A percentile compares a stretch with the other conserved stretches of the same genome.
Conservation (phyloP, 2,797 vertebrate species). For the Arnoldichthys spilopterus region DNA sequence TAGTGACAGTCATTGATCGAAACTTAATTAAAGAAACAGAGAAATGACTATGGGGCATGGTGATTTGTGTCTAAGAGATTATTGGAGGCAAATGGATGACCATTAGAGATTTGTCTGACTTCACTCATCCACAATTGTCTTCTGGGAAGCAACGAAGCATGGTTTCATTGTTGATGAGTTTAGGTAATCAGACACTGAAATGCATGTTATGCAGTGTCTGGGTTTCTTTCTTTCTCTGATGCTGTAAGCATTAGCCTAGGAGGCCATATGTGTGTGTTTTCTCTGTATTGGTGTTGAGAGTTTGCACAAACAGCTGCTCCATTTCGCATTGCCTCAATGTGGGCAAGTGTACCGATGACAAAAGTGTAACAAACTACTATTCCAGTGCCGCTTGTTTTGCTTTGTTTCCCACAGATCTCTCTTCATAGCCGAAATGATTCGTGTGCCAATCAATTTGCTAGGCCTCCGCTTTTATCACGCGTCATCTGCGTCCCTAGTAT, state of each 20-base stretch:
- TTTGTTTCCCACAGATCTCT: conserved; percentile 5
- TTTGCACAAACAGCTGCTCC: not conserved
- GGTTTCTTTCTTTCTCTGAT: not conserved
- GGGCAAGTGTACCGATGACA: not conserved
- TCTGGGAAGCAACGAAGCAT: not conserved
- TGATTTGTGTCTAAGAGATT: conserved; percentile 48
- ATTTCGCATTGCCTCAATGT: not conserved
- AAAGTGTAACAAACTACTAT: not conserved
- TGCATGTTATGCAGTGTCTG: not conserved
- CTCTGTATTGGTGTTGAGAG: not conserved
- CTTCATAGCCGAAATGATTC: conserved; percentile 21
- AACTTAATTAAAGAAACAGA: conserved; percentile 68
- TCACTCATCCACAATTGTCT: conserved; percentile 24
- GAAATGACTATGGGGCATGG: conserved; percentile 33
- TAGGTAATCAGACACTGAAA: conserved; percentile 1
- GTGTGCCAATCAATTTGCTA: conserved; percentile 30
- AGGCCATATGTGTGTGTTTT: not conserved
- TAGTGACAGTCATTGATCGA: conserved; percentile 67
- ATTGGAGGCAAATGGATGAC: conserved; percentile 60
- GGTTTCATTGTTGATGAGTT: conserved; percentile 13
- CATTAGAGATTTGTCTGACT: conserved; percentile 51
- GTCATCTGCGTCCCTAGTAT: conserved; percentile 33
- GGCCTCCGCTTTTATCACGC: conserved; percentile 34
- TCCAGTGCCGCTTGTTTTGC: conserved; percentile 11
- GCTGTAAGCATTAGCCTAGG: not conserved